Conservation (phyloP, 1,140 invertebrate species). For the Caenorhabditis latens region DNA sequence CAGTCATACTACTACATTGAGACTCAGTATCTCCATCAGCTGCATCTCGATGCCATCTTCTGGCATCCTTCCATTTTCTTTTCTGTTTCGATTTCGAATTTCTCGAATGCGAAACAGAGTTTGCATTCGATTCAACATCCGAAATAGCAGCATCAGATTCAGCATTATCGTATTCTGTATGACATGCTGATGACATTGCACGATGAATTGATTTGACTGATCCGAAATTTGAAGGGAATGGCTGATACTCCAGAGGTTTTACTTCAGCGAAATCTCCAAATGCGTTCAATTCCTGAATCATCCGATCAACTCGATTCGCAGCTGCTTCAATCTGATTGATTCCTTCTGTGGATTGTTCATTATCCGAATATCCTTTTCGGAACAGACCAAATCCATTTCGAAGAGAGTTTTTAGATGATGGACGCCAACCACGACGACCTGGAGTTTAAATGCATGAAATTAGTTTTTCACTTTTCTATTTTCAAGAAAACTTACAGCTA, state of each 20-base stretch:
- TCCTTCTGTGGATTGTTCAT: slow-evolving; percentile 43
- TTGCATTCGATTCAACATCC: slow-evolving; percentile 64
- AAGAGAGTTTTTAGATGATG: slow-evolving; percentile 62
- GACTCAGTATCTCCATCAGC: slow-evolving; percentile 58
- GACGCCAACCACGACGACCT: slow-evolving; percentile 68
- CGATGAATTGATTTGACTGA: slow-evolving; percentile 66
- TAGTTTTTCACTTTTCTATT: background rate
- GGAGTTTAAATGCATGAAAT: background rate
- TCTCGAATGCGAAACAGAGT: slow-evolving; percentile 23
- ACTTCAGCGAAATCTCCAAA: slow-evolving; percentile 64
- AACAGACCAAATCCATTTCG: slow-evolving; percentile 65
- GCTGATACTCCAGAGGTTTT: slow-evolving; percentile 58
- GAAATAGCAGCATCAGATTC: slow-evolving; percentile 70
- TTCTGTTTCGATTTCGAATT: slow-evolving; percentile 43
- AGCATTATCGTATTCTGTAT: slow-evolving; percentile 74
- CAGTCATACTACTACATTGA: slow-evolving; percentile 58
- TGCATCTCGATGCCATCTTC: slow-evolving; percentile 60
- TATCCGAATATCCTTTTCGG: slow-evolving; percentile 29
- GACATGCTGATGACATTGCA: slow-evolving; percentile 71
- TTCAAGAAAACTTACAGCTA: background rate
- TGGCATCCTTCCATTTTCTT: background rate
- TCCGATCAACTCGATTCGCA: slow-evolving; percentile 72
- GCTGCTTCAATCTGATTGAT: slow-evolving; percentile 70
- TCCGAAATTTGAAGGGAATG: slow-evolving; percentile 66
- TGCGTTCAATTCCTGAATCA: slow-evolving; percentile 72